Base-by-base conservation (phyloP, 53 echinoderm and acorn worm species). In the Luidia sarsii region DNA sequence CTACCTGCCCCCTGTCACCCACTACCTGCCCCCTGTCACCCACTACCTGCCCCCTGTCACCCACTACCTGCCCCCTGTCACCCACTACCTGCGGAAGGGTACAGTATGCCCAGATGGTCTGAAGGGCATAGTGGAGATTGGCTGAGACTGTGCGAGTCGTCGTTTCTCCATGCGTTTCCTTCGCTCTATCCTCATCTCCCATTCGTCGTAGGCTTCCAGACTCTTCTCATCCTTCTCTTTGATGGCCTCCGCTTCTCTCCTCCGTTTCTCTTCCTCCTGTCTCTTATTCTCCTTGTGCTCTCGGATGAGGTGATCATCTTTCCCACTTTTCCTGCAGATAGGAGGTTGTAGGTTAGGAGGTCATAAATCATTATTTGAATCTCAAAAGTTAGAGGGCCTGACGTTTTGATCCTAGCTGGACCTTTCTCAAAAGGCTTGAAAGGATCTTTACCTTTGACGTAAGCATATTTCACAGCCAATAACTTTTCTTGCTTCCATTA, bases 71-170 rank as follows among this genome's bases (percentile, higher is more conserved):
- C n/a, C n/a, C n/a, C n/a, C n/a, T n/a, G n/a, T n/a, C 18, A 15
- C 52, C 14, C 28, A 48, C 49, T 69, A 69, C 50, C 69, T 69
- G 20, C 69, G 31, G 23, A 32, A 69, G 3, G 69, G 69, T 4
- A 69, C 83, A 5, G 95, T 95, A 43, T 72, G 81, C 2, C 89
- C 60, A 22, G 79, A 21, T 7, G 95, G 95, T 61, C 77, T 71
- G 49, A 95, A 95, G 7, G 95, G 95, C 30, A 75, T 54, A 10
- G 87, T 53, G 11, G 89, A 81, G 35, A 95, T 68, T 4, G 95
- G 95, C 50, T 86, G 82, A 0, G 87, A 61, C 29, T 53, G 51
- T 41, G 60, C 84, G 27, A 86, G 39, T 36, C 89, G 77, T 54
- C 80, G 83, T 48, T 81, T 84, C 41, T 95, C 95, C 31, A 49